These are phyloP conservation scores for Scotopteryx bipunctaria DNA, from an alignment of 2,888 invertebrate genomes.

Conservation along the genomic window DNA sequence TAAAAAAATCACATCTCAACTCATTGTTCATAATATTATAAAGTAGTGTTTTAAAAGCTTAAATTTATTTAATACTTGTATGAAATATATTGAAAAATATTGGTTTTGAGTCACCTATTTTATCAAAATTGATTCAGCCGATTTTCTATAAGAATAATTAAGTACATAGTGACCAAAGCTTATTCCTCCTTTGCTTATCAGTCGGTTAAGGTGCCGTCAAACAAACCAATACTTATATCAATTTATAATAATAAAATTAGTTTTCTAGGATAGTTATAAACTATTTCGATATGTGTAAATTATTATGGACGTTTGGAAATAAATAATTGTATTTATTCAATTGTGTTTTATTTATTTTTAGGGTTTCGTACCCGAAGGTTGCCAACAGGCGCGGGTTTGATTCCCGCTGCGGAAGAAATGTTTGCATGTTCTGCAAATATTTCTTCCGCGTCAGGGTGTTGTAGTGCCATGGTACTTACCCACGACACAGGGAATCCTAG, in stretches of 20 bases:
- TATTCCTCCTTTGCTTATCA: not conserved
- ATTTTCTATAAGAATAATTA: not conserved
- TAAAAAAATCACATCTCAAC: not conserved
- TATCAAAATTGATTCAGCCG: conserved; percentile 8
- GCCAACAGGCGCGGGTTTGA: too few relatives aligned
- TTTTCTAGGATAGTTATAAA: conserved; percentile 60
- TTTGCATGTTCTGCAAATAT: not conserved
- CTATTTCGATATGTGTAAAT: conserved; percentile 37
- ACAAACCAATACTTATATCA: conserved; percentile 8
- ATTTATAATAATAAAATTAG: conserved; percentile 19
- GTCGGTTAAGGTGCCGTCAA: conserved; percentile 6
- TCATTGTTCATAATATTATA: too few relatives aligned
- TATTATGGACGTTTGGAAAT: conserved; percentile 27
- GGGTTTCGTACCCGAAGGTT: too few relatives aligned
- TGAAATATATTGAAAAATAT: too few relatives aligned
- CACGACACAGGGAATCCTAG: too few relatives aligned
- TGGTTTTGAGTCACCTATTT: too few relatives aligned
- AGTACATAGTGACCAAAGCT: too few relatives aligned
- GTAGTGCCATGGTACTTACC: too few relatives aligned
- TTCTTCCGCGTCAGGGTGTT: too few relatives aligned
- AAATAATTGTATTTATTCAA: conserved; percentile 21
- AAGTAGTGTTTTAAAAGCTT: not conserved
- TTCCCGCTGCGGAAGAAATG: too few relatives aligned
- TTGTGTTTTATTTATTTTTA: not conserved
- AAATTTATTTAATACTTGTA: too few relatives aligned